Evolutionary conservation across 2,888 invertebrate species (phyloP), one percentile per base, ranked within the genome.

Genomic region (Drosophila mimetica): DNA sequence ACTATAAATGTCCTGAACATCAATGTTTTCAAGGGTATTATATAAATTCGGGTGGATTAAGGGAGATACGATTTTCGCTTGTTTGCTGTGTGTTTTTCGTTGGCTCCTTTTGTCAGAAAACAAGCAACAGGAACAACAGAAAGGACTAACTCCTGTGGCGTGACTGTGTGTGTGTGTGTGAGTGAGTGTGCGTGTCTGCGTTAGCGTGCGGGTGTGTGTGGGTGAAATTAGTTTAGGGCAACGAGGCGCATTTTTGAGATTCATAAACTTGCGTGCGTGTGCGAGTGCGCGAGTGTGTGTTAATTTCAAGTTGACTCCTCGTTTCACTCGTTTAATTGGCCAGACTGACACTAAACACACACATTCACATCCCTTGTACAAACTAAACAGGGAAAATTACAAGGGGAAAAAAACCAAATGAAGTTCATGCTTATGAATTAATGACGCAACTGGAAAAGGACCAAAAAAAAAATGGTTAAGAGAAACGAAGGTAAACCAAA

Each of bases 391-490:
- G 70, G 59, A 78, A 14, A 25, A 30, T 57, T 37, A 39, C 13
- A n/a, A n/a, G 14, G 16, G 34, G n/a, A 30, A 44, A 25, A 25
- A 72, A 41, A 71, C 60, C 79, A 87, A 78, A 87, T 86, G 76
- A 81, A 74, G 76, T 76, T 81, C 82, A 81, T 82, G 83, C 86
- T 77, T 74, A 79, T 83, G 88, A 85, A 87, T 83, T 85, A 83
- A 87, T 83, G 72, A 87, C 71, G 66, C 70, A 61, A 66, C 58
- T 30, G 39, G 13, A 16, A 6, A 18, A 28, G 14, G 16, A 44
- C 13, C 4, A 8, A 32, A 32, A 32, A 44, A 34, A 14, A 28
- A 28, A 36, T 54, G 50, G 28, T 7, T 8, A n/a, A 30, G 20
- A 14, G 4, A 13, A 42, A 22, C n/a, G 20, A 32, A 57, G 39